Percentiles rank a stretch among this genome's conserved stretches.
Evolutionary conservation across 2,888 invertebrate species (phyloP).

Genomic region (Pyrgus malvae): DNA sequence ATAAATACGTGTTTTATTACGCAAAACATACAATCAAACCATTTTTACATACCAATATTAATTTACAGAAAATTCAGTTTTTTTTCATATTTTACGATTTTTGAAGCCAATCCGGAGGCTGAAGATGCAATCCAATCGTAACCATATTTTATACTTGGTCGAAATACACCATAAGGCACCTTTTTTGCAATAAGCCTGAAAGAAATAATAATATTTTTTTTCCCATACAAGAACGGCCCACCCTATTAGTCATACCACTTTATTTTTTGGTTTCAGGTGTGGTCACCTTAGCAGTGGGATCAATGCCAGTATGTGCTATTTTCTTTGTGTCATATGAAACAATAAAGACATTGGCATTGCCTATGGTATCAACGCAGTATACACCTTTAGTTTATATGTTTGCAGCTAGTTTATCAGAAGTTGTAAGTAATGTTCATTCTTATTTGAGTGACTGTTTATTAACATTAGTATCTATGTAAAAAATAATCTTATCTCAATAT

Average conservation of each 20-base stretch:
- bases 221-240: neutral
- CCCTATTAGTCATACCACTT: neutral
- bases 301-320: conserved; percentile 86
- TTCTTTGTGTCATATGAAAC: conserved; percentile 95
- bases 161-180: neutral
- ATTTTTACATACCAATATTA: too few relatives aligned
- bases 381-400: conserved; percentile 89
- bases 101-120: too few relatives aligned
- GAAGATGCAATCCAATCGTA: too few relatives aligned
- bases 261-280: conserved; percentile 47
- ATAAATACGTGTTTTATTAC: too few relatives aligned
- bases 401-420: conserved; percentile 93
- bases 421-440: conserved; percentile 77
- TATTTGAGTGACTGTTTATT: neutral
- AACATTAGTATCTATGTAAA: neutral
- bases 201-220: neutral
- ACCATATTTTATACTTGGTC: neutral
- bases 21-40: too few relatives aligned
- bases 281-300: conserved; percentile 63
- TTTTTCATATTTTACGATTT: too few relatives aligned
- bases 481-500: too few relatives aligned
- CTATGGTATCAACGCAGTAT: conserved; percentile 73
- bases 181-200: neutral
- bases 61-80: too few relatives aligned
- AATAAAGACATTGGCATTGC: conserved; percentile 83